Base-by-base conservation (phyloP, 2,888 invertebrate species). In the Euplagia quadripunctaria region DNA sequence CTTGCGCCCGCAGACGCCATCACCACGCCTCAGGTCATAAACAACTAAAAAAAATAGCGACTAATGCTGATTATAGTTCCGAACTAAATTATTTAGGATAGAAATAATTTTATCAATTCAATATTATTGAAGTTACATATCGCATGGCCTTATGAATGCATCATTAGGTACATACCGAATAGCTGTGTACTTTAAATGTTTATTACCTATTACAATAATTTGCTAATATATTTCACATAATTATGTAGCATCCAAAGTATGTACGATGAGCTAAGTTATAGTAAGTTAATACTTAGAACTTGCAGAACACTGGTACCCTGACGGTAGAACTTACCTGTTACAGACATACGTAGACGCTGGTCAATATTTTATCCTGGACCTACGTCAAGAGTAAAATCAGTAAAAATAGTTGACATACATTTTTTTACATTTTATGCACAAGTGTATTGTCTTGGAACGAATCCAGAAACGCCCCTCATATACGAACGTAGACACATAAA, bases 11-110 rank as follows among this genome's bases (percentile, higher is more conserved):
- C 73, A 74, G 81, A 81, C 82, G 85, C 87, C 88, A 88, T 68
- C 79, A 86, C 88, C 91, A 89, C 90, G 81, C 89, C 90, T 89
- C 87, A 77, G 76, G 76, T 83, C 87, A 87, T 79, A 89, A 90
- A 90, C 88, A 88, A 85, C 86, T 68, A 85, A 87, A 87, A 84
- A 83, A 79, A 83, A 75, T 72, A 64, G 63, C 65, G 68, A 68
- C 49, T 52, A 64, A 20, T 52, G 43, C 72, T 76, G 71, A 69
- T 68, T 63, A 75, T 52, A 51, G 72, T 82, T 85, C 73, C 82
- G 85, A 82, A 46, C 12, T 85, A 82, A 86, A 86, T 82, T 85
- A 81, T 77, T 55, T 71, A 76, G 78, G 76, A 77, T 76, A 73
- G 70, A 74, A 73, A 80, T 78, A 61, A 76, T 69, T 72, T 74